Conservation (phyloP, 1,140 invertebrate genomes). For the Diploscapter pachys region DNA sequence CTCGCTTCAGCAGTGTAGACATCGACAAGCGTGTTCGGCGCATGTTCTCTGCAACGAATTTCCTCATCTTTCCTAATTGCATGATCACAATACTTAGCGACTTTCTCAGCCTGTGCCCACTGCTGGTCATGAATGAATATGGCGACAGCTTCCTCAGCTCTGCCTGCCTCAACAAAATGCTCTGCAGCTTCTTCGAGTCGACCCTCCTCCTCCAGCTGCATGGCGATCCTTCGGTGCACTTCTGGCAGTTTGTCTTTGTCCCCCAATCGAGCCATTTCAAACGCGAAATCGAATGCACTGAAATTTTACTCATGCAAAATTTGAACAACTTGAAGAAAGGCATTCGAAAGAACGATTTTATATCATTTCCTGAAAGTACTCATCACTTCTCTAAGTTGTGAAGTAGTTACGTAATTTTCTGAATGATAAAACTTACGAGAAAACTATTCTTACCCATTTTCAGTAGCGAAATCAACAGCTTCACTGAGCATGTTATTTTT, state of each 20-base stretch:
- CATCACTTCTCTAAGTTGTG: too few species aligned
- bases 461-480: constrained; percentile 83
- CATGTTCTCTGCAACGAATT: constrained; percentile 72
- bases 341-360: too few species aligned
- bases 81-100: constrained; percentile 30
- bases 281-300: constrained; percentile 80
- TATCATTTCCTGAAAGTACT: too few species aligned
- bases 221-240: constrained; percentile 81
- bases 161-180: constrained; percentile 74
- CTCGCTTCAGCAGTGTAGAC: constrained; percentile 81
- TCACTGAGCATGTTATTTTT: constrained; percentile 72
- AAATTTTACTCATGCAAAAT: constrained; percentile 36
- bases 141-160: constrained; percentile 82
- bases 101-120: constrained; percentile 45
- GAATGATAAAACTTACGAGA: too few species aligned
- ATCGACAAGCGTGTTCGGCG: constrained; percentile 76
- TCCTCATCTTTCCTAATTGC: too few species aligned
- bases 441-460: constrained; percentile 67
- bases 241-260: constrained; percentile 69
- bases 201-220: constrained; percentile 82
- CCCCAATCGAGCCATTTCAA: constrained; percentile 72
- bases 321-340: constrained; percentile 39
- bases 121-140: constrained; percentile 69
- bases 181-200: constrained; percentile 82
- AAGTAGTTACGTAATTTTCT: too few species aligned